Evolutionary conservation across 2,113 vertebrate species (phyloP).

Genomic region (Mesitornis unicolor): DNA sequence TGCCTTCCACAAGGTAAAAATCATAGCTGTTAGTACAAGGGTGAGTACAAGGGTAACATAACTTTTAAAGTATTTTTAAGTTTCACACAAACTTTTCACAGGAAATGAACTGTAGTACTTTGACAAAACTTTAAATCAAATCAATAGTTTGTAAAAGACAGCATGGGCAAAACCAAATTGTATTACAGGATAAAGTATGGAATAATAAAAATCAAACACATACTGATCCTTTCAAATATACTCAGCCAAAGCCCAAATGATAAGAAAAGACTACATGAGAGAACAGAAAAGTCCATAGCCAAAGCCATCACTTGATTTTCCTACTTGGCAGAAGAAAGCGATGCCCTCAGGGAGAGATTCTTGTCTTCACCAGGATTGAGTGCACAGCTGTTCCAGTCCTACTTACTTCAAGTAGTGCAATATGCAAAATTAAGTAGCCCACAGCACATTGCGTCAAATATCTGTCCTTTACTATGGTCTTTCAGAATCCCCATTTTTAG

Average conservation of each 20-base stretch:
- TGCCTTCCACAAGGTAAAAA: slow-evolving; percentile 17
- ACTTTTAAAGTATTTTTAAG: not conserved
- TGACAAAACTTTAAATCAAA: not conserved
- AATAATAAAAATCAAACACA: not conserved
- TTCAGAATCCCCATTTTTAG: not conserved
- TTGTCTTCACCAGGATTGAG: not conserved
- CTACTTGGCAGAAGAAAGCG: not conserved
- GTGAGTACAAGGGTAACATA: not conserved
- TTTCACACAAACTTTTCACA: not conserved
- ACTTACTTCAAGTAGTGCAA: not conserved
- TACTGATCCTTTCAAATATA: not conserved
- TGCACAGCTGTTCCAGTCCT: not conserved
- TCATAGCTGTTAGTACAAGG: not conserved
- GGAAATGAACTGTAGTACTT: not conserved
- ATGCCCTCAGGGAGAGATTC: not conserved
- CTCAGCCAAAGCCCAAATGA: not conserved
- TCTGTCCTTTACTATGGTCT: not conserved
- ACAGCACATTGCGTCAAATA: not conserved
- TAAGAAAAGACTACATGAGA: not conserved
- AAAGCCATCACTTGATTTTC: not conserved
- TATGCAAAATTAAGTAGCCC: not conserved
- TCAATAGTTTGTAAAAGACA: not conserved
- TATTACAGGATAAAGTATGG: not conserved
- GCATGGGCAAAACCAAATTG: not conserved
- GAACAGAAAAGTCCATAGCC: not conserved